Percentiles rank a stretch among this genome's conserved stretches.
phyloP scores from a whole-genome alignment of 2,797 vertebrate species.

The Myotis findleyi region DNA sequence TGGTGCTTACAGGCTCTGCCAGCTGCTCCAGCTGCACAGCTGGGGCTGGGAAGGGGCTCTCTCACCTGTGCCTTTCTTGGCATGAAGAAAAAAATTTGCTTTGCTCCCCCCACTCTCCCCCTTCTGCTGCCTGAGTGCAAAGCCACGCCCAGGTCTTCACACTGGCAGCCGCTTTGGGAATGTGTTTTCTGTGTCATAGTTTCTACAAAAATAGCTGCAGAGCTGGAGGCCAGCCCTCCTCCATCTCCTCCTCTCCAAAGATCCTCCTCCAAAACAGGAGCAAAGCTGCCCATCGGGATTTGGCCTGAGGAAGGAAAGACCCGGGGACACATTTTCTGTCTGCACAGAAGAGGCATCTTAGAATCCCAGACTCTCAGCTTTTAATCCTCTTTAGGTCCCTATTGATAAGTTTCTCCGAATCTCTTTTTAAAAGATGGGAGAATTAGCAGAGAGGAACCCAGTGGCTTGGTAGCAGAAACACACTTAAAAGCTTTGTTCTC shows the following conservation, averaged over 20 bases:
- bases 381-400: neutral
- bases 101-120: accelerated
- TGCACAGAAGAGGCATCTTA: neutral
- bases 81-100: neutral
- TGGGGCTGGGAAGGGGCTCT: neutral
- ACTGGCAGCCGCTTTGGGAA: neutral
- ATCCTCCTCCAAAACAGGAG: neutral
- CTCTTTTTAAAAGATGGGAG: neutral
- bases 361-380: neutral
- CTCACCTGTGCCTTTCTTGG: neutral
- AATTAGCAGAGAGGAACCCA: neutral
- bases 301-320: neutral
- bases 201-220: neutral
- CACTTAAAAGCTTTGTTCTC: neutral
- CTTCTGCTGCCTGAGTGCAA: neutral
- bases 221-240: neutral
- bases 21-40: neutral
- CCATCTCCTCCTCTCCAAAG: neutral
- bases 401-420: neutral
- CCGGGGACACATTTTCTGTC: neutral
- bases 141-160: neutral
- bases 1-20: neutral
- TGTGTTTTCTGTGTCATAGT: neutral
- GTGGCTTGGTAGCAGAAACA: neutral
- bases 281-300: neutral